Conservation (phyloP, 2,797 vertebrate genomes). For the Sebastes paucispinis region DNA sequence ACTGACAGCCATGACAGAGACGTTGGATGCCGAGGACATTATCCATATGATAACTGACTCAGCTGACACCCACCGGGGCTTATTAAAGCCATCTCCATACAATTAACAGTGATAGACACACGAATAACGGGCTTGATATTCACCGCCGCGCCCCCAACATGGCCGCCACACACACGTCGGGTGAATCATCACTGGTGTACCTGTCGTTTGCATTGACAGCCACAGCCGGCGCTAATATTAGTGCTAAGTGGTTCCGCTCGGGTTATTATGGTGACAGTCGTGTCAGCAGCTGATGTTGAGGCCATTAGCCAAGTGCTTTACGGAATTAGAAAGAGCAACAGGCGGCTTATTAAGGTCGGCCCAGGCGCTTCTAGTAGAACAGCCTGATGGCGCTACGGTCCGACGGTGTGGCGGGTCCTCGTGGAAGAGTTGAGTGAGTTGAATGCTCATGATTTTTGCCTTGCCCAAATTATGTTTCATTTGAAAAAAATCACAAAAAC, state of each 20-base stretch:
- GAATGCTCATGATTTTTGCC: not conserved
- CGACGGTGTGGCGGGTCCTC: not conserved
- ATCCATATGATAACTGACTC: conserved; percentile 59
- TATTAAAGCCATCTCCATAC: conserved; percentile 36
- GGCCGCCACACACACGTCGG: not conserved
- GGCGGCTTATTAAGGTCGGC: conserved; percentile 15
- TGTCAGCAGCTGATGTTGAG: conserved; percentile 27
- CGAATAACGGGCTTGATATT: not conserved
- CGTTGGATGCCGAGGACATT: conserved; percentile 39
- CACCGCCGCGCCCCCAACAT: not conserved
- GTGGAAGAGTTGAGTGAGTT: not conserved
- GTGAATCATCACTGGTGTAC: conserved; percentile 8
- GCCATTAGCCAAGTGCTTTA: conserved; percentile 42
- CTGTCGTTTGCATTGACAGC: conserved; percentile 15
- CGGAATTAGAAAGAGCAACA: conserved; percentile 39
- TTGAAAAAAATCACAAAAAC: too few relatives aligned
- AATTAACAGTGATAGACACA: conserved; percentile 42
- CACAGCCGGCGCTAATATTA: not conserved
- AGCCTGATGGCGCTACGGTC: not conserved
- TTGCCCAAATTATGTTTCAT: not conserved
- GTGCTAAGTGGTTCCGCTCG: conserved; percentile 29
- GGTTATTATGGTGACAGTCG: conserved; percentile 34
- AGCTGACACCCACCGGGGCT: conserved; percentile 42
- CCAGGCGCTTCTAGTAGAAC: not conserved
- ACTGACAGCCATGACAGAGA: conserved; percentile 61